Evolutionary conservation across 2,113 vertebrate species (phyloP).

Genomic region (Bufo bufo): DNA sequence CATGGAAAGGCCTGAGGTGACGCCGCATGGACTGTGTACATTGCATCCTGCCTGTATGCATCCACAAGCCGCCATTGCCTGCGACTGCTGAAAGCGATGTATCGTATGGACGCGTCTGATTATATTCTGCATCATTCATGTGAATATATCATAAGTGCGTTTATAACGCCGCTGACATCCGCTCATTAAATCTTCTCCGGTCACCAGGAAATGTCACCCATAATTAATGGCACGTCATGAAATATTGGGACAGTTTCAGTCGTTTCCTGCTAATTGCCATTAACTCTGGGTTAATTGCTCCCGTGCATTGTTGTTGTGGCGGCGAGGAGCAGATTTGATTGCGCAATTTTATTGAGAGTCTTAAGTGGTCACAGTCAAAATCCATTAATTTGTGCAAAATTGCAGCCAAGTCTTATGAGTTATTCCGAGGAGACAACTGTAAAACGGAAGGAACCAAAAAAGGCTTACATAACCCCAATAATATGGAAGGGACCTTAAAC

Average conservation of each 20-base stretch:
- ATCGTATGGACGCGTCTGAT: too few relatives aligned
- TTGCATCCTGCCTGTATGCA: too few relatives aligned
- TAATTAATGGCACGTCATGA: conserved; percentile 3
- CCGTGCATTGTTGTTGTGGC: neutral
- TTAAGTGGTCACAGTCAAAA: conserved; percentile 1
- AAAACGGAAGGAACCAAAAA: too few relatives aligned
- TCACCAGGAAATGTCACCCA: conserved; percentile 11
- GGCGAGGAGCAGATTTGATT: neutral
- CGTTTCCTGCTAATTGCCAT: neutral
- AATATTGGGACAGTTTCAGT: neutral
- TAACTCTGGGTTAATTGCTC: neutral
- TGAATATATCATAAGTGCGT: neutral
- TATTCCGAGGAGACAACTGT: neutral
- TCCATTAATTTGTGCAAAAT: neutral
- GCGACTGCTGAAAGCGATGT: neutral
- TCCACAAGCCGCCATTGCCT: too few relatives aligned
- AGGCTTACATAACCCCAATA: too few relatives aligned
- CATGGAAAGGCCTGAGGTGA: too few relatives aligned
- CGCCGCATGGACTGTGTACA: too few relatives aligned
- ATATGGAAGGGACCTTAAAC: too few relatives aligned
- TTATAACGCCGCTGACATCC: neutral
- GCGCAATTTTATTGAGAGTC: neutral
- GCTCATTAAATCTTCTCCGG: neutral
- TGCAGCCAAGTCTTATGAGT: neutral
- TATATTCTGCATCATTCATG: neutral